A percentile compares a stretch with the other conserved stretches of the same genome.
These are phyloP conservation scores for Sus cebifrons DNA, from an alignment of 2,797 vertebrate species.

Conservation along the genomic window DNA sequence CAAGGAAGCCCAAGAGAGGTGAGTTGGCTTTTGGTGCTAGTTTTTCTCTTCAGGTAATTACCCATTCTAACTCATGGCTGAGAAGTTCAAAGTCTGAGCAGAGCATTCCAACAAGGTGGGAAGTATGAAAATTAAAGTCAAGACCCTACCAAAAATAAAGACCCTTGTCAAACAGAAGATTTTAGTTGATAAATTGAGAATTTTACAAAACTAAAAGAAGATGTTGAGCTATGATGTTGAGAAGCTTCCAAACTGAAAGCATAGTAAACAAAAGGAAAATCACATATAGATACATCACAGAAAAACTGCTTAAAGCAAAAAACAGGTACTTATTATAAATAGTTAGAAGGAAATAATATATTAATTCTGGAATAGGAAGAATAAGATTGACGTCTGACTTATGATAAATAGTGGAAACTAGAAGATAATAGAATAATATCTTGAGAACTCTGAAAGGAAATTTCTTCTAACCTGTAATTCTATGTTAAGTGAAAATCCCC, in stretches of 20 bases:
- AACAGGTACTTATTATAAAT: not conserved
- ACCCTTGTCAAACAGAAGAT: not conserved
- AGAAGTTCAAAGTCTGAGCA: not conserved
- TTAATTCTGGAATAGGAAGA: not conserved
- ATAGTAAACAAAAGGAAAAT: not conserved
- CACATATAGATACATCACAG: not conserved
- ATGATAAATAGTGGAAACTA: not conserved
- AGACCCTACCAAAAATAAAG: not conserved
- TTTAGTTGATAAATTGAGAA: conserved; percentile 14
- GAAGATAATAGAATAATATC: not conserved
- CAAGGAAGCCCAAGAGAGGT: not conserved
- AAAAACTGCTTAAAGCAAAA: not conserved
- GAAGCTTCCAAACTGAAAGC: not conserved
- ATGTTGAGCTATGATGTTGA: not conserved
- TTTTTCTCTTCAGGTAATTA: not conserved
- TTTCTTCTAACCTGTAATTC: not conserved
- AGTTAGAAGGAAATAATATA: not conserved
- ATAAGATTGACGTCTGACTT: not conserved
- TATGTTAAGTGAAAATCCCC: not conserved
- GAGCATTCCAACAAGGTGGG: not conserved
- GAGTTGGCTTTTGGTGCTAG: not conserved
- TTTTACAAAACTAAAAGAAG: not conserved
- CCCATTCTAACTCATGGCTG: not conserved
- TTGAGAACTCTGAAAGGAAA: not conserved
- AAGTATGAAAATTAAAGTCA: not conserved